Conservation (phyloP, 2,113 vertebrate species). For the Daphoenositta chrysoptera region DNA sequence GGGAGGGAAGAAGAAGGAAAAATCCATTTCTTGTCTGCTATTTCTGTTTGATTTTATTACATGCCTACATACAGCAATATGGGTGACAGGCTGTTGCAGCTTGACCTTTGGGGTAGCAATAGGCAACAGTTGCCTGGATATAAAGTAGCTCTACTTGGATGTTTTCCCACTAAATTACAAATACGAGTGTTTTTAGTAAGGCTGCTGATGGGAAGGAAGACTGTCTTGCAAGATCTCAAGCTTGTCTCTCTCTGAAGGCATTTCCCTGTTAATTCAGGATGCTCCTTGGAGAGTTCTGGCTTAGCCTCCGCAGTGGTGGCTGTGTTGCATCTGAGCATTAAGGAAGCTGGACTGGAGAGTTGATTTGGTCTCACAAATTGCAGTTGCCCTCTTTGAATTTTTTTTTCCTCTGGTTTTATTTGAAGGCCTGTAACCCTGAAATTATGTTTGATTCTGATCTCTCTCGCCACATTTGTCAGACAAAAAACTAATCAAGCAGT, state of each 20-base stretch:
- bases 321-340: background rate
- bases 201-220: background rate
- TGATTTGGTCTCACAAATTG: background rate
- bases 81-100: background rate
- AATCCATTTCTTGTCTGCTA: background rate
- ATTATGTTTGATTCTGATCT: conserved; percentile 51
- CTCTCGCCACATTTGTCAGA: background rate
- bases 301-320: background rate
- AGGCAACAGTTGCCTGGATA: background rate
- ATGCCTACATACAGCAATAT: background rate
- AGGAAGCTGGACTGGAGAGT: background rate
- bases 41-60: background rate
- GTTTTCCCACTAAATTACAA: background rate
- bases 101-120: background rate
- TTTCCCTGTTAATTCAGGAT: background rate
- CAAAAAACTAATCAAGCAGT: conserved; percentile 55
- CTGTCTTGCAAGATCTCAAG: background rate
- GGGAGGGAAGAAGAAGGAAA: background rate
- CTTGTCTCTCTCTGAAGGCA: background rate
- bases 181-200: background rate
- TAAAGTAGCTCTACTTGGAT: background rate
- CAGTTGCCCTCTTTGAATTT: background rate
- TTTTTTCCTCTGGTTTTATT: background rate
- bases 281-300: background rate
- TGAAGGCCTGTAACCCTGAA: conserved; percentile 25